Conservation (phyloP, 2,113 vertebrate genomes). For the Promerops cafer region DNA sequence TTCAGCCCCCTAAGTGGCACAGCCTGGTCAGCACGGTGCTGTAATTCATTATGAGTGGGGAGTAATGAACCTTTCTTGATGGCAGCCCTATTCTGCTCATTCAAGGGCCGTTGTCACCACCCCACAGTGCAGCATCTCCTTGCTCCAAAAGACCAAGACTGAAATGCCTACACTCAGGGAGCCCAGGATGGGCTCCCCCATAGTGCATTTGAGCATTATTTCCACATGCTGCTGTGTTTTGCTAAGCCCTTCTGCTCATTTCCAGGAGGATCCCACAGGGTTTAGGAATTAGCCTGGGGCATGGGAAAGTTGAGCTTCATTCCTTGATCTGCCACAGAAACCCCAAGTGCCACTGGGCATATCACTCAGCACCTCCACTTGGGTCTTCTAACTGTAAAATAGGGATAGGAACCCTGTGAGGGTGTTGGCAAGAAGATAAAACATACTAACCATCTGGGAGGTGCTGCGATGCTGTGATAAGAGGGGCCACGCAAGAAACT, state of each 20-base stretch:
- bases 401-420: conserved; percentile 29
- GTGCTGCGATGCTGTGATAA: conserved; percentile 15
- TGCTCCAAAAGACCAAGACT: background rate
- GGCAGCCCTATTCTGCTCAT: background rate
- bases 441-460: background rate
- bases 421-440: conserved; percentile 50
- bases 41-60: background rate
- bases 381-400: conserved; percentile 37
- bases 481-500: background rate
- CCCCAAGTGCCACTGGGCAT: conserved; percentile 40
- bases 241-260: background rate
- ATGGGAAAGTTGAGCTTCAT: conserved; percentile 40
- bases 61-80: background rate
- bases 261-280: conserved; percentile 6
- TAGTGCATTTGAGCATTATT: background rate
- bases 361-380: conserved; percentile 21
- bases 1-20: background rate
- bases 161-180: background rate
- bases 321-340: conserved; percentile 55
- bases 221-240: background rate
- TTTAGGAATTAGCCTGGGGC: conserved; percentile 39
- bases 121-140: background rate
- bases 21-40: background rate
- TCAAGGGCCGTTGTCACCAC: background rate
- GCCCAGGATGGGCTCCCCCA: background rate